Conservation (phyloP, 2,888 invertebrate species). For the Nomada hirtipes region DNA sequence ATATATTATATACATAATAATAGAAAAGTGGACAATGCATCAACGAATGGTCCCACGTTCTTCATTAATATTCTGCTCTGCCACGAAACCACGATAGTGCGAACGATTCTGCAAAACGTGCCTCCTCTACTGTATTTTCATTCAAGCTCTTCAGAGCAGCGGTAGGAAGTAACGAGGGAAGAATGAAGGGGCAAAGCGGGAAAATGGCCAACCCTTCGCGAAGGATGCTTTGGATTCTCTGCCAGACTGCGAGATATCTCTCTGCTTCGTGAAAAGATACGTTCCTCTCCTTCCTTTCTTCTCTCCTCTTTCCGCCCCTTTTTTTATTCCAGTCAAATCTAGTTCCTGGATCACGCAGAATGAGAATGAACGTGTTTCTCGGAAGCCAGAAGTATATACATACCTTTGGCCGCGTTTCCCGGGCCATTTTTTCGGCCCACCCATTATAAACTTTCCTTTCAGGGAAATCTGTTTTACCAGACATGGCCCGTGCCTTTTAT, state of each 20-base stretch:
- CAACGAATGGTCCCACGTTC: not conserved
- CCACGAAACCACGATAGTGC: slow-evolving; percentile 52
- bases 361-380: slow-evolving; percentile 28
- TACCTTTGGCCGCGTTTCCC: not conserved
- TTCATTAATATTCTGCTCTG: slow-evolving; percentile 57
- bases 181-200: slow-evolving; percentile 33
- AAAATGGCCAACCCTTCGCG: slow-evolving; percentile 35
- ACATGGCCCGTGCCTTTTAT: not conserved
- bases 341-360: slow-evolving; percentile 43
- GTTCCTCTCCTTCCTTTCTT: not conserved
- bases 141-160: slow-evolving; percentile 26
- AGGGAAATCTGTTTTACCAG: not conserved
- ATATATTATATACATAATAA: not conserved
- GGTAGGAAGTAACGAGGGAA: slow-evolving; percentile 39
- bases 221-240: slow-evolving; percentile 28
- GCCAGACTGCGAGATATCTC: slow-evolving; percentile 24
- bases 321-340: slow-evolving; percentile 41
- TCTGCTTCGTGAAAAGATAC: slow-evolving; percentile 35
- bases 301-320: not conserved
- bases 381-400: no score
- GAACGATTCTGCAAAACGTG: slow-evolving; percentile 60
- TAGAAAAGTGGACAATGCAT: not conserved
- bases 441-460: slow-evolving; percentile 40
- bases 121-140: slow-evolving; percentile 49
- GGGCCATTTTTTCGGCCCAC: not conserved